These are phyloP conservation scores for Drosophila nikananu DNA, from an alignment of 1,140 invertebrate genomes.

Conservation along the genomic window DNA sequence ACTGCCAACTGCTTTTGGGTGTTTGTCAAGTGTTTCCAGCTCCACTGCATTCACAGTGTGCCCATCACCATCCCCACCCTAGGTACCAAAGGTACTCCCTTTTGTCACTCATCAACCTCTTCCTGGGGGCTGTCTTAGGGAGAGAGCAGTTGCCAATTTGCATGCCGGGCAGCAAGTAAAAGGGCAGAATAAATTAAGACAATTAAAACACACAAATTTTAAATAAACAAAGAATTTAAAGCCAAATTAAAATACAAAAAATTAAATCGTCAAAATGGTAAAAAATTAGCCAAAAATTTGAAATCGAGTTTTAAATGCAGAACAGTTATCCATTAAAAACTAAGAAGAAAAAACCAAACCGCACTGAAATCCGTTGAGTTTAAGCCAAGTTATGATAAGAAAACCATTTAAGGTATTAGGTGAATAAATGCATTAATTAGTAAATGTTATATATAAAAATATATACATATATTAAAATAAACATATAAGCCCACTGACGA, in stretches of 20 bases:
- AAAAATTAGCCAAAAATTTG: too few relatives aligned
- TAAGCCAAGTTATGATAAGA: too few relatives aligned
- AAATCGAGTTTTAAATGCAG: too few relatives aligned
- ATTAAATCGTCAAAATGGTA: too few relatives aligned
- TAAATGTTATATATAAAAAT: slow-evolving; percentile 9
- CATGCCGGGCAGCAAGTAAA: slow-evolving; percentile 66
- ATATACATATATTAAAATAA: too few relatives aligned
- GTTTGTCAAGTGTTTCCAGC: slow-evolving; percentile 67
- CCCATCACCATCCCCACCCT: background rate
- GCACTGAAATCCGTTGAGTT: too few relatives aligned
- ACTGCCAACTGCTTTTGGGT: slow-evolving; percentile 64
- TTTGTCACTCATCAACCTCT: background rate
- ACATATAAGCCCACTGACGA: rapidly evolving
- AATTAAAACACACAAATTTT: slow-evolving; percentile 16
- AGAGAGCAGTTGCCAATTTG: slow-evolving; percentile 52
- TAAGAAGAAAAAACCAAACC: too few relatives aligned
- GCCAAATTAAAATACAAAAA: too few relatives aligned
- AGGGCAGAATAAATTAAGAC: slow-evolving; percentile 72
- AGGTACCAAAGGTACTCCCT: background rate
- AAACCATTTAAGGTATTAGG: too few relatives aligned
- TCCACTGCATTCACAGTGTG: slow-evolving; percentile 16
- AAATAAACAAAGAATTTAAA: background rate
- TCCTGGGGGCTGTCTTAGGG: slow-evolving; percentile 13
- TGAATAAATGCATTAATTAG: too few relatives aligned
- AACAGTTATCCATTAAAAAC: too few relatives aligned